Evolutionary conservation across 2,888 invertebrate genomes (phyloP).

Genomic region (Phengaris alcon): DNA sequence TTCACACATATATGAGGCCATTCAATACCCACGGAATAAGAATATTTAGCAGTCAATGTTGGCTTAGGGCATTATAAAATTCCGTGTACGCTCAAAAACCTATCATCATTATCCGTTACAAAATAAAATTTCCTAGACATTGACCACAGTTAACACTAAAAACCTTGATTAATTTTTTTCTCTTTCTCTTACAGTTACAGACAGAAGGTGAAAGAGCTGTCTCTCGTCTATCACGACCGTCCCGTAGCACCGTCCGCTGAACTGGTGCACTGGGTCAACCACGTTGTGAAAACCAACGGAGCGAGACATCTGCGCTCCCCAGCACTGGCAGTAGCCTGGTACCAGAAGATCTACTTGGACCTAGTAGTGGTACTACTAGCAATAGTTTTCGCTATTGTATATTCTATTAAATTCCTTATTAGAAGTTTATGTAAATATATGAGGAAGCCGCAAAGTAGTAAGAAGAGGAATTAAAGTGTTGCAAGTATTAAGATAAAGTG

Average conservation of each 20-base stretch:
- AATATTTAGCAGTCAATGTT: too few species aligned
- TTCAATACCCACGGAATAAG: too few species aligned
- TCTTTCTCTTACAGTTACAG: conserved; percentile 32
- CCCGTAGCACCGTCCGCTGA: conserved; percentile 36
- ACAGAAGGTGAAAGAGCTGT: conserved; percentile 30
- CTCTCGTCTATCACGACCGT: conserved; percentile 40
- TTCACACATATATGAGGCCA: too few species aligned
- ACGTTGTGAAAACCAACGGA: conserved; percentile 38
- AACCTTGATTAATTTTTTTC: too few species aligned
- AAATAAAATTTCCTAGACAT: too few species aligned
- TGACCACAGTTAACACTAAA: too few species aligned
- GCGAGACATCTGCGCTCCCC: conserved; percentile 37
- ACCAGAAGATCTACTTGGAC: conserved; percentile 39
- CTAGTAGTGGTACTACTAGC: conserved; percentile 25
- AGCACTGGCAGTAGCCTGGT: conserved; percentile 34
- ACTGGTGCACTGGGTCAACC: conserved; percentile 40
- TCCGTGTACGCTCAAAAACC: too few species aligned
- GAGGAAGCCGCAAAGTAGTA: background rate
- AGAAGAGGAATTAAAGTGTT: conserved; percentile 13
- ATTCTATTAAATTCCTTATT: conserved; percentile 6
- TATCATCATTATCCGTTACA: too few species aligned
- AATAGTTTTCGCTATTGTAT: conserved; percentile 15
- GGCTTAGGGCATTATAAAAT: too few species aligned
- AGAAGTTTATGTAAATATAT: background rate
- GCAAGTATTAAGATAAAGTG: too few species aligned